Conservation (phyloP, 2,113 vertebrate genomes). For the Stercorarius parasiticus region DNA sequence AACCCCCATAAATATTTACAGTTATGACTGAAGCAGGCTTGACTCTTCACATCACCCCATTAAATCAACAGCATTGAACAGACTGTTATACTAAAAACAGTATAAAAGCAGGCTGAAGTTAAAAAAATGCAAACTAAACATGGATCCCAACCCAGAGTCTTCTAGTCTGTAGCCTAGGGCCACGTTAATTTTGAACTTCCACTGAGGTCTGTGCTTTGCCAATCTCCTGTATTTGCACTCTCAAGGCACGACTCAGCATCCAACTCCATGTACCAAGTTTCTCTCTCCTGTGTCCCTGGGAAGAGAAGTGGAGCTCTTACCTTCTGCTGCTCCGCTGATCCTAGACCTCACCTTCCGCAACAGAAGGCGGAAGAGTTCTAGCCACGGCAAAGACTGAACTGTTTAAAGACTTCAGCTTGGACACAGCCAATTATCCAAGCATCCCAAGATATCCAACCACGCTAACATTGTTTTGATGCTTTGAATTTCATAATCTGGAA, state of each 20-base stretch:
- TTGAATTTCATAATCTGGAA: neutral
- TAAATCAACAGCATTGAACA: neutral
- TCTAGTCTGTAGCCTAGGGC: neutral
- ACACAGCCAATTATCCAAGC: neutral
- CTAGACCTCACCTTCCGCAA: neutral
- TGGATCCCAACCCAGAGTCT: neutral
- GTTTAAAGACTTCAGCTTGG: neutral
- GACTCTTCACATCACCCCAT: conserved; percentile 1
- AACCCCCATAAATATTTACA: conserved; percentile 31
- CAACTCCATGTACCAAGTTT: neutral
- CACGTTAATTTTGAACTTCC: neutral
- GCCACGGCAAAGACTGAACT: neutral
- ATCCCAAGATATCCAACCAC: neutral
- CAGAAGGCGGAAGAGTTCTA: neutral
- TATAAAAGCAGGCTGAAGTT: neutral
- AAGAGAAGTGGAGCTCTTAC: neutral
- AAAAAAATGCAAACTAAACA: neutral
- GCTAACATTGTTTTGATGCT: neutral
- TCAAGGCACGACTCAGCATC: neutral
- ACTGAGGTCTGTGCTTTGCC: neutral
- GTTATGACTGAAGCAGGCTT: neutral
- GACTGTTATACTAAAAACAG: neutral
- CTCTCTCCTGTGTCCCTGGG: neutral
- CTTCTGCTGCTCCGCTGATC: neutral
- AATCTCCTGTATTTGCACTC: neutral